Conservation (phyloP, 2,888 invertebrate genomes). For the Epinotia demarniana region DNA sequence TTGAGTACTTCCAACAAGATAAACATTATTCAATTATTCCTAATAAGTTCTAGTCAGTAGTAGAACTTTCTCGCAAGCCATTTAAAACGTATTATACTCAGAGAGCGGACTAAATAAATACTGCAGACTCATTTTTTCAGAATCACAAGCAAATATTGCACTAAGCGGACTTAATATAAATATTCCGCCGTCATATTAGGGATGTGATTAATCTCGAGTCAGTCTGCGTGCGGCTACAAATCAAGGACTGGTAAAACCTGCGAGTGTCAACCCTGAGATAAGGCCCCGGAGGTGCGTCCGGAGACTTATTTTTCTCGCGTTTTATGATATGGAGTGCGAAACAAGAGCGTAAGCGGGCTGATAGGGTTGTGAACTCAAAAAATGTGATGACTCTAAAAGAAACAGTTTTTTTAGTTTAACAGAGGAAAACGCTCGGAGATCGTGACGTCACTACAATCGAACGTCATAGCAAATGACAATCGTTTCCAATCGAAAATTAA, state of each 20-base stretch:
- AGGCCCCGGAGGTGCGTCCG: constrained; percentile 61
- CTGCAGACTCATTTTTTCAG: neutral
- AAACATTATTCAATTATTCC: too few species aligned
- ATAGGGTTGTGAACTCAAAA: neutral
- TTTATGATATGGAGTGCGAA: constrained; percentile 50
- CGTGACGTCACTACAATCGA: too few species aligned
- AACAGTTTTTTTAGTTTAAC: too few species aligned
- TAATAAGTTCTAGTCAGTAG: too few species aligned
- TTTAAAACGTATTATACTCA: neutral
- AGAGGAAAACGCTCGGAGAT: too few species aligned
- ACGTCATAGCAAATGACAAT: too few species aligned
- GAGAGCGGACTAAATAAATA: neutral
- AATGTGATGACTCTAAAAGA: too few species aligned
- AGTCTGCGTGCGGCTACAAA: constrained; percentile 59
- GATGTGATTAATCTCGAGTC: constrained; percentile 36
- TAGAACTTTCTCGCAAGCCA: too few species aligned
- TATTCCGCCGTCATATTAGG: constrained; percentile 37
- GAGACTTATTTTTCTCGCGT: constrained; percentile 66
- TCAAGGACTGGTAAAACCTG: constrained; percentile 61
- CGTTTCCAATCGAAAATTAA: too few species aligned
- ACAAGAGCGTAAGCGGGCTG: constrained; percentile 32
- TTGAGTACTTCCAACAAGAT: too few species aligned
- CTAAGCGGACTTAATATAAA: constrained; percentile 18
- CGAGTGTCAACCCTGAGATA: constrained; percentile 67
- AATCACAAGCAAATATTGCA: constrained; percentile 5